Evolutionary conservation across 2,888 invertebrate genomes (phyloP).

Genomic region (Eudasyphora cyanicolor): DNA sequence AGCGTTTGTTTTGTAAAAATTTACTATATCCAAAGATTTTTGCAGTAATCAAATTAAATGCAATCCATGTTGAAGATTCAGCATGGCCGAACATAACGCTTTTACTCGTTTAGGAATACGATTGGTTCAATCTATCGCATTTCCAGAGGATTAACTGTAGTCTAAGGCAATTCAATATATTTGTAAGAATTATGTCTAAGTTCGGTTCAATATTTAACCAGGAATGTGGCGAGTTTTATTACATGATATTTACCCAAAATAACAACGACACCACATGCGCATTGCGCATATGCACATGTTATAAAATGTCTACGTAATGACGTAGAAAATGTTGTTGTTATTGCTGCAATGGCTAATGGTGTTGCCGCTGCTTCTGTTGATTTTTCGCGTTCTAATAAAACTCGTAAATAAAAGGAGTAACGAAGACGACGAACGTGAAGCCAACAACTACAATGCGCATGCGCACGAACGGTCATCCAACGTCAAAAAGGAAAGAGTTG

Average conservation of each 20-base stretch:
- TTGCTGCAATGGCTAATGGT: constrained; percentile 33
- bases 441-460: background rate
- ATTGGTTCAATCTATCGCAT: no score
- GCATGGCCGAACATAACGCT: no score
- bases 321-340: background rate
- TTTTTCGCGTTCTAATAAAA: constrained; percentile 68
- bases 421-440: background rate
- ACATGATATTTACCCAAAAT: constrained; percentile 10
- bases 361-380: constrained; percentile 58
- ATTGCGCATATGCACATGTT: constrained; percentile 45
- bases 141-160: background rate
- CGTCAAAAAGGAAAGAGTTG: constrained; percentile 39
- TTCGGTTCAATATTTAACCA: constrained; percentile 66
- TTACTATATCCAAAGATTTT: no score
- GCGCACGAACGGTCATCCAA: background rate
- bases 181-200: constrained; percentile 29
- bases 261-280: constrained; percentile 23
- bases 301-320: background rate
- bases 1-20: no score
- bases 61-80: no score
- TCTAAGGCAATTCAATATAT: background rate
- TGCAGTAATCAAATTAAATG: no score
- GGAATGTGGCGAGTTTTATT: constrained; percentile 66
- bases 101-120: no score
- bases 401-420: constrained; percentile 59